Evolutionary conservation across 2,888 invertebrate species (phyloP), one percentile per base, ranked within the genome.

Genomic region (Chouioia cunea): DNA sequence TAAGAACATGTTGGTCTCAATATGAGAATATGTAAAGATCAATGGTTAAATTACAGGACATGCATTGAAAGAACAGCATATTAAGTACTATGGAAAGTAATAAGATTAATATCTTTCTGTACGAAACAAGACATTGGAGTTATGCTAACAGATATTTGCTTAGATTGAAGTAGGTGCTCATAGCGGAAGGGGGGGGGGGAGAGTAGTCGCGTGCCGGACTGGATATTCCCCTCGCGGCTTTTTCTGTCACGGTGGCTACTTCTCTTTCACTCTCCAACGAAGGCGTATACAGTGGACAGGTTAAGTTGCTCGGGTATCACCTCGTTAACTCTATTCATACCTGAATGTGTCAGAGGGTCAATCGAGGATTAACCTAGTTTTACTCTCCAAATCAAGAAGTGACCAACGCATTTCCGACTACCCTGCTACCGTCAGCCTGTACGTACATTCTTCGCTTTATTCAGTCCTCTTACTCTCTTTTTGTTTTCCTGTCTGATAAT

Each of bases 201-300:
- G n/a, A n/a, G n/a, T n/a, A 78, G 83, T 82, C 83, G 83, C 83
- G 83, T 83, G 83, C 83, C 83, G 80, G 80, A 82, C 82, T 79
- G 79, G 80, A 82, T 81, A 83, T 75, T 66, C 71, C 72, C 64
- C 59, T 50, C 53, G 68, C 52, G n/a, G n/a, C 48, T 48, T 48
- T 53, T 36, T 65, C 47, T 60, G 36, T 67, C 65, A n/a, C n/a
- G n/a, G n/a, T 64, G 62, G 12, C 44, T 66, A n/a, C n/a, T 52
- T 65, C 58, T 60, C 48, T 44, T 46, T 54, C 60, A 48, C 69
- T 53, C 47, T 44, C 57, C 46, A 43, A 16, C 47, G 71, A 74
- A 74, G 66, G 67, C 70, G 60, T 22, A 65, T 54, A 62, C 67
- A 58, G 53, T 46, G 44, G 65, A 69, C 73, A 73, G 70, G 73